Percentiles rank a stretch among this genome's conserved stretches.
phyloP scores from a whole-genome alignment of 2,797 vertebrate species.

The Sebastes vulpes region DNA sequence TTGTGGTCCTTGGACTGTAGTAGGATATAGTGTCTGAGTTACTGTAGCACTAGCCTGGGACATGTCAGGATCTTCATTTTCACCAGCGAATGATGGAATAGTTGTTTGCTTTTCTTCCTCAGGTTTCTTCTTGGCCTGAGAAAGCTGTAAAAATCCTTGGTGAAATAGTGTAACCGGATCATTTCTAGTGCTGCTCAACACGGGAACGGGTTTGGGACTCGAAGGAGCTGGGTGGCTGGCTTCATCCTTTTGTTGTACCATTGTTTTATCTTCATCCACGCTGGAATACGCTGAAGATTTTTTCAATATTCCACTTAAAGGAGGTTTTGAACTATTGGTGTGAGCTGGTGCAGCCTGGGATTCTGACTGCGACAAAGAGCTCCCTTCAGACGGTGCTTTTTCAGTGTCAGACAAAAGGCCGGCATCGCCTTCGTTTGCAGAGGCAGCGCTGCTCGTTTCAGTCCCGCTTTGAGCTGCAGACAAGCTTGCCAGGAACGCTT shows the following conservation, averaged over 20 bases:
- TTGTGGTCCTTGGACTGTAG: constrained; percentile 76
- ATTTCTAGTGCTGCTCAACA: constrained; percentile 62
- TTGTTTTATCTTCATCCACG: constrained; percentile 66
- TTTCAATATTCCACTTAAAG: constrained; percentile 90
- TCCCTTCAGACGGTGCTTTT: constrained; percentile 53
- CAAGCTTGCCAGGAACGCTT: constrained; percentile 91
- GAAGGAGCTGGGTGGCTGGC: constrained; percentile 19
- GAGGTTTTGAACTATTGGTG: constrained; percentile 87
- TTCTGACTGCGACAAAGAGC: constrained; percentile 63
- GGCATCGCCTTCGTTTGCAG: constrained; percentile 71
- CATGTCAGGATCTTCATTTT: constrained; percentile 81
- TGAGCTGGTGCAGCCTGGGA: constrained; percentile 74
- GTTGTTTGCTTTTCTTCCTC: constrained; percentile 84
- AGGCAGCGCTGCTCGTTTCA: constrained; percentile 54
- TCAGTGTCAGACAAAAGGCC: constrained; percentile 70
- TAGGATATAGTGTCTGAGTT: constrained; percentile 75
- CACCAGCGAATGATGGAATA: constrained; percentile 83
- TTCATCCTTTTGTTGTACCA: constrained; percentile 50
- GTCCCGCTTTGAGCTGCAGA: constrained; percentile 76
- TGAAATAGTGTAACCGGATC: constrained; percentile 76
- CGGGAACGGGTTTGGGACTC: constrained; percentile 59
- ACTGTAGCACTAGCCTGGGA: constrained; percentile 70
- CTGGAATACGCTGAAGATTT: constrained; percentile 72
- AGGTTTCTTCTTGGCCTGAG: constrained; percentile 66
- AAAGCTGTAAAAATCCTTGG: constrained; percentile 74